Evolutionary conservation across 2,797 vertebrate species (phyloP), one percentile per base, ranked within the genome.

Genomic region (Tinamus major): DNA sequence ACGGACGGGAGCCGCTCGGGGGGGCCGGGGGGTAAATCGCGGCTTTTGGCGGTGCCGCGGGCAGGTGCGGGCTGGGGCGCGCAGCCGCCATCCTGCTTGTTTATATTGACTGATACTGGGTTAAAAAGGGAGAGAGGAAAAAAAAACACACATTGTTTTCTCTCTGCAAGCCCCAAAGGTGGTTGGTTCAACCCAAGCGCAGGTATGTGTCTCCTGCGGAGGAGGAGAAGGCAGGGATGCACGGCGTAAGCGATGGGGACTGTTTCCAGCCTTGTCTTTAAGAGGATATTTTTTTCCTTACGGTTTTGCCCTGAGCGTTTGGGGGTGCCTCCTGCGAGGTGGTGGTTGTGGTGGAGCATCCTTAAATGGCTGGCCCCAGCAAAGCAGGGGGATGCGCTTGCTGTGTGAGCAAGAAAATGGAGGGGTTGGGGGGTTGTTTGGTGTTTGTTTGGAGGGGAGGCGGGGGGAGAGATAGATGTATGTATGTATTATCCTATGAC

Each of bases 261-360:
- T 2, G 0, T 26, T 10, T 5, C 37, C 46, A 14, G 31, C 18
- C 0, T 0, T 2, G 39, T 2, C 1, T 2, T 0, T 55, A 69
- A 33, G 23, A 33, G 46, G 65, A 37, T 69, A 37, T 48, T 48
- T 44, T 19, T 48, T 46, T 20, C 20, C 46, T 46, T 19, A 19
- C 21, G 46, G 20, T 46, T 46, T 46, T 20, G 46, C 19, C 19
- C 19, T 21, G 46, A 21, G 46, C 17, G 44, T 41, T 41, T 41
- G 5, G 41, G 14, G 41, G 41, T 41, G 41, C 46, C 20, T 21
- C 46, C 46, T 46, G n/a, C 10, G 16, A 51, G 55, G 10, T 8
- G 31, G 27, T 1, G 13, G 41, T 18, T 26, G 35, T 41, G 3
- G 13, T 3, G 44, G 33, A 51, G 23, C 78, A 8, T 39, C 51